Percentiles rank a stretch among this genome's conserved stretches.
Evolutionary conservation across 2,888 invertebrate species (phyloP).

Genomic region (Pyralis farinalis): DNA sequence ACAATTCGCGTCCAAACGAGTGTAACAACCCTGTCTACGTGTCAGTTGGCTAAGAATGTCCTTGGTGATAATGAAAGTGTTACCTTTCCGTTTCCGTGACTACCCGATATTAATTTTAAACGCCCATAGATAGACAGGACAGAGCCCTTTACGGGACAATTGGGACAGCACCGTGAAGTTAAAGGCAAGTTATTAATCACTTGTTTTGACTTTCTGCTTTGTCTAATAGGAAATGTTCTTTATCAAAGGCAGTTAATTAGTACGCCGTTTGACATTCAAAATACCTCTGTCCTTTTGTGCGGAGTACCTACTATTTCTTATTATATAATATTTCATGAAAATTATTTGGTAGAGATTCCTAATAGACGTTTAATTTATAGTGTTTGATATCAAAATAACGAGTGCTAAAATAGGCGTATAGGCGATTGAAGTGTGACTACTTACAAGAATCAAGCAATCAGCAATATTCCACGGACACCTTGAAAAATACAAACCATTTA

Average conservation of each 20-base stretch:
- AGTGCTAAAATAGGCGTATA: too few species aligned
- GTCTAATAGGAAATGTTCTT: conserved; percentile 6
- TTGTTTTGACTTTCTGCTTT: conserved; percentile 8
- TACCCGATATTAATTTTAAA: conserved; percentile 37
- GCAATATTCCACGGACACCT: too few species aligned
- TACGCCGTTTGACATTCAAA: conserved; percentile 3
- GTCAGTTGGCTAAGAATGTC: conserved; percentile 22
- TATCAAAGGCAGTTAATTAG: conserved; percentile 10
- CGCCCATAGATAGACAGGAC: conserved; percentile 15
- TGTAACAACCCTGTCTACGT: not conserved
- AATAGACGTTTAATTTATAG: too few species aligned
- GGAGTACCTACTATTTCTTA: too few species aligned
- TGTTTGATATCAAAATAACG: too few species aligned
- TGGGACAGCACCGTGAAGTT: conserved; percentile 4
- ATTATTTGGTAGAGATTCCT: too few species aligned
- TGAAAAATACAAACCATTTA: too few species aligned
- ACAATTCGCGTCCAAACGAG: not conserved
- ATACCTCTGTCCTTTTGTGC: not conserved
- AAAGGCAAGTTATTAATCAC: conserved; percentile 10
- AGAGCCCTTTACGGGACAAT: conserved; percentile 2
- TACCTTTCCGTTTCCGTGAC: conserved; percentile 34
- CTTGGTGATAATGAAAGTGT: conserved; percentile 29
- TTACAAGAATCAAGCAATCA: too few species aligned
- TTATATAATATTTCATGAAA: not conserved
- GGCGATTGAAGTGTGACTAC: too few species aligned